Conservation (phyloP, 2,113 vertebrate genomes). For the Oncorhynchus kisutch region DNA sequence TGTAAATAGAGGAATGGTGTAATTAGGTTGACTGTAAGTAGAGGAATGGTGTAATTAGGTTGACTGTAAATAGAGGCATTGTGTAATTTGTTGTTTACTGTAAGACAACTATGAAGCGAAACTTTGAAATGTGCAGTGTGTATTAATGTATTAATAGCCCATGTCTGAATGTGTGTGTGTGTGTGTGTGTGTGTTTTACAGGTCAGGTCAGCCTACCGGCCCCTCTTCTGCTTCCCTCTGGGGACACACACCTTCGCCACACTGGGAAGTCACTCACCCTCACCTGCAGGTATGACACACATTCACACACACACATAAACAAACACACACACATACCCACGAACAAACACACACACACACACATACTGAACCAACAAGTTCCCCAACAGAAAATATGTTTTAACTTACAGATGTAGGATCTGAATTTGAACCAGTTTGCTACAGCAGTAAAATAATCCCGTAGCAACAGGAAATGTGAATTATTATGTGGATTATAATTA, state of each 20-base stretch:
- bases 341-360: background rate
- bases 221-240: constrained; percentile 47
- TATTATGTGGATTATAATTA: too few species aligned
- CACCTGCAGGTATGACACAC: constrained; percentile 67
- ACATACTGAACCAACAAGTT: background rate
- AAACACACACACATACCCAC: background rate
- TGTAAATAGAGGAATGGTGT: too few species aligned
- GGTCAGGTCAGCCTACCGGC: constrained; percentile 37
- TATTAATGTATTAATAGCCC: background rate
- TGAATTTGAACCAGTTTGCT: too few species aligned
- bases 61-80: too few species aligned
- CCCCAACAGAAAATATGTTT: background rate
- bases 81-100: too few species aligned
- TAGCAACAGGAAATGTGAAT: too few species aligned
- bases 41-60: too few species aligned
- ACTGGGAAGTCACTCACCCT: constrained; percentile 51
- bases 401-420: too few species aligned
- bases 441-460: too few species aligned
- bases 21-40: too few species aligned
- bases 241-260: constrained; percentile 41
- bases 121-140: background rate
- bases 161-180: constrained; percentile 7
- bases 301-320: background rate
- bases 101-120: background rate
- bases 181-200: constrained; percentile 46